Percentiles rank a stretch among this genome's conserved stretches.
phyloP scores from a whole-genome alignment of 2,888 invertebrate genomes.

The Drosophila fungiperda region DNA sequence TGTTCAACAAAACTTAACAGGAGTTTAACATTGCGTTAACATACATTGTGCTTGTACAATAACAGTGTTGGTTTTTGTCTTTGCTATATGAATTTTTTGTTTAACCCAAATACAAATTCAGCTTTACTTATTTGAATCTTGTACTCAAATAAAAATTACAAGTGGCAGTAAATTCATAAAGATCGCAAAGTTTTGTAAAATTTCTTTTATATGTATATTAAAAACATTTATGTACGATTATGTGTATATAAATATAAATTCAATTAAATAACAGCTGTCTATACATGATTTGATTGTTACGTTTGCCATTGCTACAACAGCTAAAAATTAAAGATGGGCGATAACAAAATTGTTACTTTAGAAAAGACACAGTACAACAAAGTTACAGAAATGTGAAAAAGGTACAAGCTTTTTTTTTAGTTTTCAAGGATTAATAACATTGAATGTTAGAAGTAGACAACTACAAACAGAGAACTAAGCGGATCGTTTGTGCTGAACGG shows the following conservation, averaged over 20 bases:
- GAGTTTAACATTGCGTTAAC: constrained; percentile 7
- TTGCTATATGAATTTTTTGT: neutral
- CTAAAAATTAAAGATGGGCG: constrained; percentile 17
- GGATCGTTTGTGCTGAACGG: constrained; percentile 27
- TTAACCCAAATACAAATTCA: neutral
- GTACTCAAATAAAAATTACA: neutral
- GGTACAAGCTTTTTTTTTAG: constrained; percentile 44
- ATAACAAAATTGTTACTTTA: constrained; percentile 21
- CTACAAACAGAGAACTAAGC: constrained; percentile 62
- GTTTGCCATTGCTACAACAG: constrained; percentile 40
- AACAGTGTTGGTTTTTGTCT: constrained; percentile 10
- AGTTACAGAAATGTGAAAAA: constrained; percentile 35
- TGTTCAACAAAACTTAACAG: constrained; percentile 23
- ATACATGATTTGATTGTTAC: constrained; percentile 44
- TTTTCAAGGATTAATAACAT: constrained; percentile 54
- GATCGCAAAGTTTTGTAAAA: constrained; percentile 12
- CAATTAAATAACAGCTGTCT: constrained; percentile 75
- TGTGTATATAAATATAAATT: constrained; percentile 67
- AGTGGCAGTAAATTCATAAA: neutral
- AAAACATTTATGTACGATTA: constrained; percentile 63
- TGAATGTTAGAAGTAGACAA: constrained; percentile 66
- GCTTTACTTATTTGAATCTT: neutral
- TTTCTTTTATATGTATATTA: constrained; percentile 44
- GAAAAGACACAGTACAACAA: constrained; percentile 63
- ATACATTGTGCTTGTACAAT: neutral